These are phyloP conservation scores for Scrobipalpa atriplicella DNA, from an alignment of 2,888 invertebrate species.

Conservation along the genomic window DNA sequence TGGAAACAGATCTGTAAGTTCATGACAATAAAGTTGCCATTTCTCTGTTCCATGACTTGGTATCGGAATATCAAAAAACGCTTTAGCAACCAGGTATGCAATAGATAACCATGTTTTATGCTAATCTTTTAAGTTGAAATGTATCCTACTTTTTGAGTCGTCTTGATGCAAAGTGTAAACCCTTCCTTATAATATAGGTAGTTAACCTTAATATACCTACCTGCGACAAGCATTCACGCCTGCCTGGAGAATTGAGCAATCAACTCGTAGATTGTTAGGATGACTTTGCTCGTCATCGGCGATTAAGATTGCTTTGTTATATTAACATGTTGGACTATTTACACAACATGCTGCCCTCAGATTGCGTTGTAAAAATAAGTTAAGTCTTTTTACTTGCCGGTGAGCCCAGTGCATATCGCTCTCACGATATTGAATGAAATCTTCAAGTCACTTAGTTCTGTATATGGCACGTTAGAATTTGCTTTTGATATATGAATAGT, in stretches of 20 bases:
- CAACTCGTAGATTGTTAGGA: slow-evolving; percentile 78
- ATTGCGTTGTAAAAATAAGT: slow-evolving; percentile 73
- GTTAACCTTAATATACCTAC: slow-evolving; percentile 25
- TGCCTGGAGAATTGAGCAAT: slow-evolving; percentile 74
- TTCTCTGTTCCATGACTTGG: slow-evolving; percentile 56
- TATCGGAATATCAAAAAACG: slow-evolving; percentile 70
- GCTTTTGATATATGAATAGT: slow-evolving; percentile 73
- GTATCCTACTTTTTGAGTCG: slow-evolving; percentile 73
- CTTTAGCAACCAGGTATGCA: slow-evolving; percentile 77
- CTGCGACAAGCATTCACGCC: slow-evolving; percentile 35
- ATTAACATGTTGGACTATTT: slow-evolving; percentile 82
- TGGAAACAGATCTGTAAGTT: slow-evolving; percentile 57
- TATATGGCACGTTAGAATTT: slow-evolving; percentile 72
- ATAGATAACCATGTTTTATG: slow-evolving; percentile 79
- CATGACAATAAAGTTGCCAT: slow-evolving; percentile 55
- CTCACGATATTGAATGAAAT: slow-evolving; percentile 78
- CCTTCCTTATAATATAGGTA: background rate
- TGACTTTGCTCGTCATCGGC: slow-evolving; percentile 80
- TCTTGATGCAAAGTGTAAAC: slow-evolving; percentile 36
- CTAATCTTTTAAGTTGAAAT: slow-evolving; percentile 74
- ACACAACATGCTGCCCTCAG: slow-evolving; percentile 77
- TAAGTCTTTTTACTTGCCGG: slow-evolving; percentile 67
- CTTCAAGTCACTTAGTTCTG: slow-evolving; percentile 74
- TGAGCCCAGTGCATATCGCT: slow-evolving; percentile 69
- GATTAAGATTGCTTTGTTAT: slow-evolving; percentile 82